Evolutionary conservation across 2,888 invertebrate genomes (phyloP), one percentile per base, ranked within the genome.

Genomic region (Diaphora mendica): DNA sequence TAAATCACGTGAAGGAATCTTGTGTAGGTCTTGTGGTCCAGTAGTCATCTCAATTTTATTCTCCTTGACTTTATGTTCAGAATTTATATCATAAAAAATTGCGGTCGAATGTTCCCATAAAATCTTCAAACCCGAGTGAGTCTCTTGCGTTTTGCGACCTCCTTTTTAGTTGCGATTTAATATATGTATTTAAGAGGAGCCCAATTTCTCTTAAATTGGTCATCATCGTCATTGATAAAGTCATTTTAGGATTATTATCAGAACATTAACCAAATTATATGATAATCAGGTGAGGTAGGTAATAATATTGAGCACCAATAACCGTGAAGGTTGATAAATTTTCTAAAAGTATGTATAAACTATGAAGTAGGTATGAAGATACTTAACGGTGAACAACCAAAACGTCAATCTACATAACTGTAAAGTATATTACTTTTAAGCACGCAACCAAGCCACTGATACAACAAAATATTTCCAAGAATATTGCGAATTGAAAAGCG

Each of bases 401-500:
- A 65, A 35, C 35, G 23, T 23, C 39, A 35, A 65, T 23, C 23
- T 35, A 39, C 17, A 23, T 64, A 51, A 70, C 35, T 9, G 33
- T 64, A 64, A 70, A 48, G 9, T 44, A 44, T 39, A 55, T 5
- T 44, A 55, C 30, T n/a, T 65, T 71, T 26, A 55, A 69, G 55
- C 64, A 23, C 20, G 35, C 51, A 69, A 62, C 62, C 30, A 72
- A 44, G 64, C 75, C 71, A 76, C 80, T 79, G 79, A 83, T 79
- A 78, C 76, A 74, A 73, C 76, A 81, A 78, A 77, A 78, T 70
- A 77, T 76, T 90, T 91, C 89, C 79, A 76, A 80, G 90, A 88
- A 91, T 79, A 79, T 79, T 73, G 86, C 83, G 82, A 86, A 91
- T 91, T 92, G 86, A 89, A 89, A 87, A 91, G 88, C 83, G 82